Evolutionary conservation across 2,797 vertebrate genomes (phyloP).

Genomic region (Coregonus ussuriensis): DNA sequence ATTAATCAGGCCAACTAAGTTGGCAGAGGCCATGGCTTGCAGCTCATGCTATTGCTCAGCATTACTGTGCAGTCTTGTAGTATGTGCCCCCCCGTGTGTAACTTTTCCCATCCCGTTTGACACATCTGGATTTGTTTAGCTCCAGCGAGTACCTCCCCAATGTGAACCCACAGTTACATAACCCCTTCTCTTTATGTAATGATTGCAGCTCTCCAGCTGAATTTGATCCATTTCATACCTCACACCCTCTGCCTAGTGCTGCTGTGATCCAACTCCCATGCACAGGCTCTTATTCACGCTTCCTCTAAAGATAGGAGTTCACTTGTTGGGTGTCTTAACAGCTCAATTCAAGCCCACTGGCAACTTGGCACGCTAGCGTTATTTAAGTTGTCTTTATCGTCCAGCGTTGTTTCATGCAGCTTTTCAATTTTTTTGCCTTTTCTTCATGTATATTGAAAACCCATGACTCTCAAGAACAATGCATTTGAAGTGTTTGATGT

Average conservation of each 20-base stretch:
- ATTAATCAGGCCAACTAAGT: constrained; percentile 29
- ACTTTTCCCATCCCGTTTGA: constrained; percentile 58
- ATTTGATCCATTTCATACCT: constrained; percentile 63
- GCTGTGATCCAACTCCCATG: not conserved
- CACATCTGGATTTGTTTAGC: constrained; percentile 76
- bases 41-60: constrained; percentile 59
- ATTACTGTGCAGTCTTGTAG: constrained; percentile 64
- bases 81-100: constrained; percentile 18
- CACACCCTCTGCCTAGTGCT: constrained; percentile 56
- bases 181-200: constrained; percentile 73
- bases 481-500: constrained; percentile 37
- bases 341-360: not conserved
- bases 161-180: constrained; percentile 74
- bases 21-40: constrained; percentile 52
- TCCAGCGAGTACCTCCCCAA: constrained; percentile 62
- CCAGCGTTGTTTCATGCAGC: not conserved
- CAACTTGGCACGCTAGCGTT: not conserved
- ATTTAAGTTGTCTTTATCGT: not conserved
- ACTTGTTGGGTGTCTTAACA: constrained; percentile 32
- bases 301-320: constrained; percentile 38
- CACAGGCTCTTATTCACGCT: constrained; percentile 13
- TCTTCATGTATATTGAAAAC: constrained; percentile 14
- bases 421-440: not conserved
- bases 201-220: constrained; percentile 70
- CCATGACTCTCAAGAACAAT: constrained; percentile 32